A percentile compares a stretch with the other conserved stretches of the same genome.
Conservation (phyloP, 2,797 vertebrate genomes). For the Perodicticus potto region DNA sequence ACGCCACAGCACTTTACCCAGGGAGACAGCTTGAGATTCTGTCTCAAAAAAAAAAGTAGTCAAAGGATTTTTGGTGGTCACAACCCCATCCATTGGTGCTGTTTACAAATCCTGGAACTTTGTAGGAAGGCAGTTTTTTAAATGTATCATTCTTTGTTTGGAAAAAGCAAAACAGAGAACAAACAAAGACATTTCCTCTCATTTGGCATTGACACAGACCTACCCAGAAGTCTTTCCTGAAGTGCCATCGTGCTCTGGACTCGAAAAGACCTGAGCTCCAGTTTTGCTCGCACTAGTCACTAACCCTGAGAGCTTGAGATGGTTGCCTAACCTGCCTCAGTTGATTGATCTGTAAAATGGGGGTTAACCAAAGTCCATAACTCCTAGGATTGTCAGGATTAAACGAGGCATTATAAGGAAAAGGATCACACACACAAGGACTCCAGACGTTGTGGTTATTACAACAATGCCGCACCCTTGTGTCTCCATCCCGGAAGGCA, state of each 20-base stretch:
- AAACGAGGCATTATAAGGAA: background rate
- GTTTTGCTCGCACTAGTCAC: background rate
- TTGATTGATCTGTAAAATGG: conserved; percentile 23
- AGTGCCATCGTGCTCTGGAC: background rate
- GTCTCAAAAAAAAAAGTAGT: too few species aligned
- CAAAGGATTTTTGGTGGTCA: background rate
- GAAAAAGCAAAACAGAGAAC: conserved; percentile 43
- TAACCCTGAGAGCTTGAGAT: background rate
- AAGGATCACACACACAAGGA: background rate
- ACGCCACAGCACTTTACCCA: too few species aligned
- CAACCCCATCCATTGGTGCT: background rate
- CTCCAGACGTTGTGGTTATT: background rate
- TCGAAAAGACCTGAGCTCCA: background rate
- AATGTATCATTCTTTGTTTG: conserved; percentile 32
- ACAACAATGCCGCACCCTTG: background rate
- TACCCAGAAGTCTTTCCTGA: background rate
- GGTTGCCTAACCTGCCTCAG: background rate
- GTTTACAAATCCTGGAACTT: conserved; percentile 49
- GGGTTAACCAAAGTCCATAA: background rate
- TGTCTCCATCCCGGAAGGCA: background rate
- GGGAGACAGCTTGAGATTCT: too few species aligned
- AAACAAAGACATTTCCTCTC: background rate
- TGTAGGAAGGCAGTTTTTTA: conserved; percentile 10
- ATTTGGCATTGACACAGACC: background rate
- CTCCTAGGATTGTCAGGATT: background rate